Evolutionary conservation across 2,888 invertebrate genomes (phyloP), one percentile per base, ranked within the genome.

Genomic region (Drosophila melanosoma): DNA sequence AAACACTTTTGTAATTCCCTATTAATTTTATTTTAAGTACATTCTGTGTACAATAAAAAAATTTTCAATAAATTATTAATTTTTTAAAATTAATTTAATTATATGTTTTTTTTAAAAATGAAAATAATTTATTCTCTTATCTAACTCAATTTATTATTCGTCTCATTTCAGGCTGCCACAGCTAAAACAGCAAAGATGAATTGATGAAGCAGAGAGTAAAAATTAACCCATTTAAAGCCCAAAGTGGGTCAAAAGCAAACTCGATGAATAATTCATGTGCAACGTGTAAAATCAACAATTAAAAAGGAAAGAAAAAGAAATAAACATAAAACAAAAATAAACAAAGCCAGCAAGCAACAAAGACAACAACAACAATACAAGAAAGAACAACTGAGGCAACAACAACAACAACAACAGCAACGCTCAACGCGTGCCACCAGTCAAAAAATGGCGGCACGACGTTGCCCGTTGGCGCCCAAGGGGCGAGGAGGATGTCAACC

Each of bases 381-480:
- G 35, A n/a, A 52, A 17, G 33, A 62, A 33, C 48, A 67, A 32
- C 3, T 36, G 20, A 5, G 42, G 40, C 36, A 56, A 32, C 5
- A 32, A 32, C 20, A 52, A 57, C 36, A 52, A 35, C 45, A 42
- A 12, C 33, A 60, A 56, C 20, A 52, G 29, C 36, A 65, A 52
- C 74, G 67, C 23, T 52, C 76, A 83, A 87, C 89, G 78, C 84
- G 85, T 91, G 92, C 91, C 90, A 56, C 82, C 79, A 69, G 51
- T 40, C 74, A 33, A 15, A 72, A 71, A 69, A 89, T 88, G 82
- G 91, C 83, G 91, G 91, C 91, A 89, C 91, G 91, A 83, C 85
- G 85, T 91, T 83, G 84, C 87, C 83, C 74, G 74, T 74, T 80
- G 82, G 76, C 68, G 72, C 72, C 68, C 69, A 72, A 56, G 53